Evolutionary conservation across 37 sponge, comb jelly and placozoan species (phyloP).

Genomic region (Axinella damicornis): DNA sequence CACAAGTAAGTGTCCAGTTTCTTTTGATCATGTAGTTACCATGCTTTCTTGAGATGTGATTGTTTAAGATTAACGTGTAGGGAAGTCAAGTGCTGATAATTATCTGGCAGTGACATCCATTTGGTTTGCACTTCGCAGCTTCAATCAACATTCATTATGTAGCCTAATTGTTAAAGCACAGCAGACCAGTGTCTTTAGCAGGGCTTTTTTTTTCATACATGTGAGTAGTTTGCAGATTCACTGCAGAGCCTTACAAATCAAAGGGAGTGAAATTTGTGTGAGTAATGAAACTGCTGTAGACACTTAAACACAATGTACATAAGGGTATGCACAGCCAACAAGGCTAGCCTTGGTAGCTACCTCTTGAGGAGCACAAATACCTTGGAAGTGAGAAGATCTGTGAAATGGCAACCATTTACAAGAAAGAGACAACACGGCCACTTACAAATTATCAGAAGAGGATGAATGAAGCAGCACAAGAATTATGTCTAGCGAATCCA

Average conservation of each 20-base stretch:
- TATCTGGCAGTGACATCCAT: background rate
- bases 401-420: constrained; percentile 1
- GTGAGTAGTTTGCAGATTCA: too few species aligned
- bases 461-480: constrained; percentile 28
- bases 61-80: background rate
- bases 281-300: too few species aligned
- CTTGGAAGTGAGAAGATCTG: background rate
- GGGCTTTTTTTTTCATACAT: too few species aligned
- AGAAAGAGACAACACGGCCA: constrained; percentile 2
- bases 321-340: too few species aligned
- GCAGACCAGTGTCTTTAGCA: too few species aligned
- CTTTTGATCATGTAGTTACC: background rate
- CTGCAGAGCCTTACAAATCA: too few species aligned
- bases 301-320: too few species aligned
- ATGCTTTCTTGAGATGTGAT: background rate
- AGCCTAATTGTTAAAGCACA: too few species aligned
- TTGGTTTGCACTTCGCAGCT: background rate
- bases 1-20: background rate
- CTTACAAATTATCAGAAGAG: constrained; percentile 26
- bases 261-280: too few species aligned
- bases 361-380: constrained; percentile 2
- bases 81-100: background rate
- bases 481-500: constrained; percentile 16
- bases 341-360: background rate
- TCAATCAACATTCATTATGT: too few species aligned